These are phyloP conservation scores for Loris lydekkerianus DNA, from an alignment of 2,797 vertebrate genomes.

Conservation along the genomic window DNA sequence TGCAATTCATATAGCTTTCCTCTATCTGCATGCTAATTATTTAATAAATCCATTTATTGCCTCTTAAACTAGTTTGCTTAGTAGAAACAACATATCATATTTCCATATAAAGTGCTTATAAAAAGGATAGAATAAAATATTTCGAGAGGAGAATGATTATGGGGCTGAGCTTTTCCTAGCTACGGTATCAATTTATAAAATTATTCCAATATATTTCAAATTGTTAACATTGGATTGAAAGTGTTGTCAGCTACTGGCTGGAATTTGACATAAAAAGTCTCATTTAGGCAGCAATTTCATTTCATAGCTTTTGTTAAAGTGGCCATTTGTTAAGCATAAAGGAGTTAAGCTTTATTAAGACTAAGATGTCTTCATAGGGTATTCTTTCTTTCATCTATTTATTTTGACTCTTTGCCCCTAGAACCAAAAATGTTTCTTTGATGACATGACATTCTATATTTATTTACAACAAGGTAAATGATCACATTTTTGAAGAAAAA, in stretches of 20 bases:
- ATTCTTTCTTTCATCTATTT: constrained; percentile 51
- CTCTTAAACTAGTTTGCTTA: constrained; percentile 71
- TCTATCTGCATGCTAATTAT: constrained; percentile 67
- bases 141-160: constrained; percentile 63
- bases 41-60: constrained; percentile 78
- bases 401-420: constrained; percentile 7
- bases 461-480: constrained; percentile 18
- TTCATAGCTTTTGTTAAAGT: constrained; percentile 68
- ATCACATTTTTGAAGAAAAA: constrained; percentile 48
- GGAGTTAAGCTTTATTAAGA: no score
- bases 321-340: constrained; percentile 44
- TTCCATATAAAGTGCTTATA: constrained; percentile 66
- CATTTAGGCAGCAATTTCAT: constrained; percentile 60
- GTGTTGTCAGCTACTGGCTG: constrained; percentile 59
- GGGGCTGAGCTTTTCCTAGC: constrained; percentile 47
- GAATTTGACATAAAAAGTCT: constrained; percentile 67
- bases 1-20: constrained; percentile 46
- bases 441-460: constrained; percentile 6
- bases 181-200: constrained; percentile 73
- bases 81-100: constrained; percentile 56
- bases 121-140: constrained; percentile 62
- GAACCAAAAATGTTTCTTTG: constrained; percentile 2
- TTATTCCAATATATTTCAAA: constrained; percentile 73
- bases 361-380: not conserved
- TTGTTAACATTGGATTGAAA: constrained; percentile 67